Base-by-base conservation (phyloP, 2,113 vertebrate species). In the Prolemur simus region DNA sequence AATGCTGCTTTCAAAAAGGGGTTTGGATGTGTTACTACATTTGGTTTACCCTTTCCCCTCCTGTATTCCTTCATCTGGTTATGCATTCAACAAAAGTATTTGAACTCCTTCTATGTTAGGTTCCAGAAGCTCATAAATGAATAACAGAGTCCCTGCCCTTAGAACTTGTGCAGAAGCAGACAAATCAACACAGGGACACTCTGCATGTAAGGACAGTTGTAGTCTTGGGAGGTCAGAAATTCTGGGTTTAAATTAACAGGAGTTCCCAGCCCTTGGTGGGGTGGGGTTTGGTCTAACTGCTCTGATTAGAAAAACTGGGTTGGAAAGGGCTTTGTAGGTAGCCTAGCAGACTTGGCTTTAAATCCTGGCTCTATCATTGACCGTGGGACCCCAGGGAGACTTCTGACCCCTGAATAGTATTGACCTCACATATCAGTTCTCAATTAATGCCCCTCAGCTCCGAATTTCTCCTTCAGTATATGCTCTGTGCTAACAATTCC, bases 201-300 rank as follows among this genome's bases (percentile, higher is more conserved):
- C 15, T 49, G 14, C 6, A 0, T 5, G 4, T 12, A 13, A 11
- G 64, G 21, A 49, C n/a, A 13, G 0, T 32, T 6, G 0, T 14
- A 32, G 13, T 66, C 32, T 58, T 27, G 3, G 84, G 49, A 29
- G 34, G 63, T 68, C 80, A 69, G 39, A 14, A 73, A 18, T 88
- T 45, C 77, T 86, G 39, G n/a, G 8, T 47, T 93, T 94, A 54
- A 13, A 77, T 88, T 8, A 77, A 89, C 9, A 64, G 56, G 3
- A 15, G 8, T 94, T 37, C 21, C 42, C 23, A 78, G 13, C 45
- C 37, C 49, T 80, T 73, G 10, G 13, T 32, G 14, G 13, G 10
- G 20, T 49, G 42, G 11, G 13, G 2, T 42, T 45, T 87, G 42
- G 49, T 58, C 42, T 66, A 87, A 34, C n/a, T 82, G 77, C 34